Base-by-base conservation (phyloP, 1,140 invertebrate genomes). In the Pentalonia nigronervosa region DNA sequence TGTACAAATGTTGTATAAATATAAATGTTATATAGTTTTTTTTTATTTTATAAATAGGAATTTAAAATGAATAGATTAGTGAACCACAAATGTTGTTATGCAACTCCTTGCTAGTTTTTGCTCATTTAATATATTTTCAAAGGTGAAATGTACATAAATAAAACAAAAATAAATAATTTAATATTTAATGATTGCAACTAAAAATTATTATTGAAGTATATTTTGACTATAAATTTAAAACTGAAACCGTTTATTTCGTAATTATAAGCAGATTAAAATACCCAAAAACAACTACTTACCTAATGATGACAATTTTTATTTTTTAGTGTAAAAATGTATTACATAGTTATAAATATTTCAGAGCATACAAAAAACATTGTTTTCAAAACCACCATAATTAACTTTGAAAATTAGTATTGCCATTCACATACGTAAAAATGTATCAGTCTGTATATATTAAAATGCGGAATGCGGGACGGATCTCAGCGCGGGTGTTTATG, bases 401-500 rank as follows among this genome's bases (percentile, higher is more conserved):
- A 76, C 0, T 34, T n/a, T n/a, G 60, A 76, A 76, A 76, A 17
- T 76, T 76, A 76, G 14, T n/a, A 76, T 34, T 76, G 30, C 4
- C n/a, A 76, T 76, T 76, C n/a, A 76, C 60, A 76, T 76, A 76
- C n/a, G n/a, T n/a, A n/a, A n/a, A n/a, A 53, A 76, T n/a, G 60
- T 67, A 30, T 67, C 60, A 30, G 25, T 30, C 30, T 17, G 60
- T n/a, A n/a, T n/a, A 76, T 76, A n/a, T 76, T 17, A 76, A 17
- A 76, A 76, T n/a, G n/a, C 14, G 17, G n/a, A 76, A n/a, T n/a
- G 14, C 60, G 17, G 60, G 17, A 76, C 60, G 14, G 60, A 76
- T 14, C n/a, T 4, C 60, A 0, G 30, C 14, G 14, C 6, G 60
- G 60, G 60, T n/a, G 60, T 67, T 14, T 4, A 30, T 67, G 25